Evolutionary conservation across 2,888 invertebrate species (phyloP), one percentile per base, ranked within the genome.

Genomic region (Oscheius sp.): DNA sequence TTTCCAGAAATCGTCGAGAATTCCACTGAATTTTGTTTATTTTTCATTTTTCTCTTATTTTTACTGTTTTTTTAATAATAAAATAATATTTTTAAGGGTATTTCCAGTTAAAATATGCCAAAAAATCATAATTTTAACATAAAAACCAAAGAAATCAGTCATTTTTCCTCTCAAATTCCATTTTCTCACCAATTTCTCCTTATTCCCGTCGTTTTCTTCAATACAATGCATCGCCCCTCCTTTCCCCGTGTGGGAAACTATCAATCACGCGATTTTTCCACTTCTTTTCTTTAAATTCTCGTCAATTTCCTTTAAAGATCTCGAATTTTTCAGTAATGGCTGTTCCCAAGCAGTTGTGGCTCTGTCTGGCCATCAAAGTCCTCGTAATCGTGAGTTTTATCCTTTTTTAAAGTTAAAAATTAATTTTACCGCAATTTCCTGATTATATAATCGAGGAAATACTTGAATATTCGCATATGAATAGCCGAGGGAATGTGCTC

Each of bases 371-470:
- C 52, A 77, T 87, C 49, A 87, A 87, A 69, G 75, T 84, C 25
- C 75, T 81, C 46, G 84, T 87, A 71, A 77, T 87, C 56, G 87
- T 87, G 41, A 80, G 86, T 85, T 66, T 23, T n/a, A n/a, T n/a
- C n/a, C n/a, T n/a, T n/a, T n/a, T n/a, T n/a, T n/a, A n/a, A n/a
- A n/a, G n/a, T n/a, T n/a, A n/a, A n/a, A n/a, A n/a, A n/a, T n/a
- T n/a, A n/a, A n/a, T n/a, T n/a, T n/a, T n/a, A n/a, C n/a, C n/a
- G n/a, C 35, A 3, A 35, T 35, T 35, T 35, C 35, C 35, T 35
- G 3, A 35, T 35, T 35, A 35, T 9, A 35, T 35, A 35, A 35
- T 35, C 3, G 6, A 16, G 7, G 35, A 6, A 35, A 35, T 9
- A 35, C 35, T 35, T 35, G 35, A 35, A n/a, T n/a, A n/a, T n/a